Conservation (phyloP, 2,113 vertebrate species). For the Pelusios castaneus region DNA sequence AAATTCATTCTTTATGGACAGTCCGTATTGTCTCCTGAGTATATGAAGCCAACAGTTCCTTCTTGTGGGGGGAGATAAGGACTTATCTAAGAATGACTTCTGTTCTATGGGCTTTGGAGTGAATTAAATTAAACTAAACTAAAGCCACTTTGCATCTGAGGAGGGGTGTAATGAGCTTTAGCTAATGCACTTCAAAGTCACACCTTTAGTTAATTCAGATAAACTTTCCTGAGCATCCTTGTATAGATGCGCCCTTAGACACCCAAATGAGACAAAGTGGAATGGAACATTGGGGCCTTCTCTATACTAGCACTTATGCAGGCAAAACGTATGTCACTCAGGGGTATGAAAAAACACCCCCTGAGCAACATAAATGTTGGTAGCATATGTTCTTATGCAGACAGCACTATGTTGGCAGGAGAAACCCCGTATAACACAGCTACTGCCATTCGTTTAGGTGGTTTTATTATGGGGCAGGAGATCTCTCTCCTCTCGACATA, state of each 20-base stretch:
- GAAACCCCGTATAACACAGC: too few relatives aligned
- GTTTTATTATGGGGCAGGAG: too few relatives aligned
- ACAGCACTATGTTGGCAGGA: too few relatives aligned
- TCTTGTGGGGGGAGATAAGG: neutral
- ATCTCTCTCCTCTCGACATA: too few relatives aligned
- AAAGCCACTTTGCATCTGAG: slow-evolving; percentile 27
- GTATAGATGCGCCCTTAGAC: neutral
- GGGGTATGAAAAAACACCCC: too few relatives aligned
- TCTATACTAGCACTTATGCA: too few relatives aligned
- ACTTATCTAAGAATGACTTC: neutral
- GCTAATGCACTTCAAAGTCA: slow-evolving; percentile 27
- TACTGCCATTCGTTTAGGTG: too few relatives aligned
- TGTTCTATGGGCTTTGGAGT: neutral
- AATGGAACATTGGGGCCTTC: neutral
- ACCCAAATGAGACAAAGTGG: neutral
- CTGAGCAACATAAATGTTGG: too few relatives aligned
- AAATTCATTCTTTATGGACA: slow-evolving; percentile 8
- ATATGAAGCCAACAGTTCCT: slow-evolving; percentile 7
- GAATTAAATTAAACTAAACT: slow-evolving; percentile 38
- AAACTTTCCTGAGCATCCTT: slow-evolving; percentile 3
- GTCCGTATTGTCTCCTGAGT: neutral
- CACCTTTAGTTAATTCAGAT: slow-evolving; percentile 21
- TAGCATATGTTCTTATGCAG: too few relatives aligned
- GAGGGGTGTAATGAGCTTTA: slow-evolving; percentile 2
- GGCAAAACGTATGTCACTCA: too few relatives aligned